phyloP scores from a whole-genome alignment of 92 coral and sea anemone species.

The Actinernus sp. region DNA sequence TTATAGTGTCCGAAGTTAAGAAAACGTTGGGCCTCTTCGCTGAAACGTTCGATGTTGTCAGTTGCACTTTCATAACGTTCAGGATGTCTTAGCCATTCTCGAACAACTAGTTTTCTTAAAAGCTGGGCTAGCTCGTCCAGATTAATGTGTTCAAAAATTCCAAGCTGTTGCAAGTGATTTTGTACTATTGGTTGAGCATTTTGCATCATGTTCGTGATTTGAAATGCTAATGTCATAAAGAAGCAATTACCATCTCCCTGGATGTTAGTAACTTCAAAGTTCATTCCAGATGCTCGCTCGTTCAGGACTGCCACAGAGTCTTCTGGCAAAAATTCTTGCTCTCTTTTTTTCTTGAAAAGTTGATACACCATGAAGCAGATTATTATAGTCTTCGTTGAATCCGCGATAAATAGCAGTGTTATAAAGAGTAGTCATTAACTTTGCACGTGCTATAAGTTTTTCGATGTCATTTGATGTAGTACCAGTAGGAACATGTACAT shows the following conservation, averaged over 20 bases:
- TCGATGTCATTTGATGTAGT: slow-evolving; percentile 3
- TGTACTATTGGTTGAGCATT: neutral
- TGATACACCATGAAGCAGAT: neutral
- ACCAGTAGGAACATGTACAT: no score
- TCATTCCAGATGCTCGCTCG: slow-evolving; percentile 10
- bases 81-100: slow-evolving; percentile 26
- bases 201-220: slow-evolving; percentile 2
- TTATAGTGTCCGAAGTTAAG: slow-evolving; percentile 20
- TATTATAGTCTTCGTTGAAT: neutral
- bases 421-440: neutral
- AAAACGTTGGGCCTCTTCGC: slow-evolving; percentile 15
- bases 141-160: slow-evolving; percentile 1
- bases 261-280: no score
- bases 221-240: slow-evolving; percentile 32
- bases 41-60: neutral
- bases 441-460: slow-evolving; percentile 10
- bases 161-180: slow-evolving; percentile 11
- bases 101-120: slow-evolving; percentile 26
- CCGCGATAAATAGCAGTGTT: slow-evolving; percentile 10
- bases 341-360: slow-evolving; percentile 5
- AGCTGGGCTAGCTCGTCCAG: slow-evolving; percentile 19
- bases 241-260: slow-evolving; percentile 39
- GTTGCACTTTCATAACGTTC: slow-evolving; percentile 2
- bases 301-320: neutral
- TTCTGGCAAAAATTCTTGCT: slow-evolving; percentile 1